A percentile compares a stretch with the other conserved stretches of the same genome.
Conservation (phyloP, 2,113 vertebrate genomes). For the Psammodynastes pulverulentus region DNA sequence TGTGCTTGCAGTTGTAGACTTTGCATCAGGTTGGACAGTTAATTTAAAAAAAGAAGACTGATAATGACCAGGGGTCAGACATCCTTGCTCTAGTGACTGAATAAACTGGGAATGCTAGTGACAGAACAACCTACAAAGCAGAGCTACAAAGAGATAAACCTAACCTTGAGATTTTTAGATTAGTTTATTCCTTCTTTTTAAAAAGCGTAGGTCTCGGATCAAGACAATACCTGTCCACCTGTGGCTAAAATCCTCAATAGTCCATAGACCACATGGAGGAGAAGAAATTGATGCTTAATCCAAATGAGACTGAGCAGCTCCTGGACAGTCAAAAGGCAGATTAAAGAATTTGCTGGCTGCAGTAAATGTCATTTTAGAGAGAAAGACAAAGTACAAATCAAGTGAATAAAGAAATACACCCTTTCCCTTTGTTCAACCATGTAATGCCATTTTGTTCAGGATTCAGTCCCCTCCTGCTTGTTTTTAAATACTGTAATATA, state of each 20-base stretch:
- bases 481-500: background rate
- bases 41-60: background rate
- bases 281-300: background rate
- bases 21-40: background rate
- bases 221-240: background rate
- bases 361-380: background rate
- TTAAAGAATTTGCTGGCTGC: background rate
- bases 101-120: background rate
- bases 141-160: background rate
- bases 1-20: background rate
- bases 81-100: background rate
- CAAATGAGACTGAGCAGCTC: background rate
- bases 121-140: background rate
- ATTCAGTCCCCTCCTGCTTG: background rate
- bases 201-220: background rate
- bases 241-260: background rate
- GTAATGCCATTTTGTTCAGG: background rate
- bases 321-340: background rate
- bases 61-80: background rate
- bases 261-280: background rate
- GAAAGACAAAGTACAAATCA: background rate
- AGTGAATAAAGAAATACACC: background rate
- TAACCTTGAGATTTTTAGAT: background rate
- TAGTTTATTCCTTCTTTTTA: background rate
- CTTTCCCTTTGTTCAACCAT: background rate